Conservation (phyloP, 2,888 invertebrate species). For the Torymus aiolomorphi region DNA sequence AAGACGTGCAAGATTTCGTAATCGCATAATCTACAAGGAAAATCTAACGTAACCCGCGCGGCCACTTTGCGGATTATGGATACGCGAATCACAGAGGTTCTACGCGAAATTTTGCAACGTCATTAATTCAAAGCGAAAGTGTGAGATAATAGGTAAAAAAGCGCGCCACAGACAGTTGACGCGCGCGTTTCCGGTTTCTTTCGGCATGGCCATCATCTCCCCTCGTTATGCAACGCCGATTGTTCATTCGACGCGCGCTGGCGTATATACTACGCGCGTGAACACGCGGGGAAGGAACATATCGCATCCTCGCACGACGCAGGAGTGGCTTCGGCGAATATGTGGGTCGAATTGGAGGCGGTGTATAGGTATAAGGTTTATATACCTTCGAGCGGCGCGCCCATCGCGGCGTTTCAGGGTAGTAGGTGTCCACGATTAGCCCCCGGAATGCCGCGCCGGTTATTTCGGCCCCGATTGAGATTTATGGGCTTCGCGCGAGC, state of each 20-base stretch:
- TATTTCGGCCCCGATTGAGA: slow-evolving; percentile 5
- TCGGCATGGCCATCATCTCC: background rate
- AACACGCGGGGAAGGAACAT: background rate
- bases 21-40: too few relatives aligned
- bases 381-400: background rate
- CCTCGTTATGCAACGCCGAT: slow-evolving; percentile 23
- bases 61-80: too few relatives aligned
- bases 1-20: background rate
- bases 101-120: background rate
- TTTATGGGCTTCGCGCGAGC: slow-evolving; percentile 13
- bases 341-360: slow-evolving; percentile 12
- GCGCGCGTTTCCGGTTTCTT: slow-evolving; percentile 12
- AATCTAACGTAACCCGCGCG: too few relatives aligned
- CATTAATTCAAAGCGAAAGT: background rate
- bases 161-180: background rate
- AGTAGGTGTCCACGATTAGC: background rate
- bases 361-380: background rate
- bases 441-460: slow-evolving; percentile 22
- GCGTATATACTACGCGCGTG: background rate
- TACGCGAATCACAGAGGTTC: too few relatives aligned
- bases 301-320: background rate
- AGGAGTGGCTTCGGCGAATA: slow-evolving; percentile 32
- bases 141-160: background rate
- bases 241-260: slow-evolving; percentile 26
- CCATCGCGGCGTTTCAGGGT: slow-evolving; percentile 12